phyloP scores from a whole-genome alignment of 2,113 vertebrate species.

The Trematocara stigmaticum region DNA sequence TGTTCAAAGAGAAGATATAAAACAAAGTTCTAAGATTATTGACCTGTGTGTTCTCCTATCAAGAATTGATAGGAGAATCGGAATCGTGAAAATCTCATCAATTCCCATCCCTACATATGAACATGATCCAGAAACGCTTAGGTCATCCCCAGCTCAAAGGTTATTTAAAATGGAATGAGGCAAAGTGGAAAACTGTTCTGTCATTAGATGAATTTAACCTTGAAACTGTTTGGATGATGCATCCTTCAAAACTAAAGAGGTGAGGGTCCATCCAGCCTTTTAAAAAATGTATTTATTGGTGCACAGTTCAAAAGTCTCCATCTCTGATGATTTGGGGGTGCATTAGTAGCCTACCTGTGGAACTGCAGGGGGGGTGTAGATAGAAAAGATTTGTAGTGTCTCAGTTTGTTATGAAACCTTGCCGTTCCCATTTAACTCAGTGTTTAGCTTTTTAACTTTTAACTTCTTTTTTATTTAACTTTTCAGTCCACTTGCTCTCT shows the following conservation, averaged over 20 bases:
- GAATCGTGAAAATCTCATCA: neutral
- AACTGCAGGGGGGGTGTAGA: neutral
- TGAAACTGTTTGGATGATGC: neutral
- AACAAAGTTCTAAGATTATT: neutral
- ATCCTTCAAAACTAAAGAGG: neutral
- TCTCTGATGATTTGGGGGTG: neutral
- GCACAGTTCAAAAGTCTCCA: neutral
- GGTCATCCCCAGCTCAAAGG: neutral
- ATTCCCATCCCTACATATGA: neutral
- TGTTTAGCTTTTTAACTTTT: neutral
- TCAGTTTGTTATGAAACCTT: neutral
- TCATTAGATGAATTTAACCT: neutral
- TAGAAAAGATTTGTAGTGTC: neutral
- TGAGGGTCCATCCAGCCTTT: neutral
- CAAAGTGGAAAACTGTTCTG: neutral
- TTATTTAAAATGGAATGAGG: neutral
- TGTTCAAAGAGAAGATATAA: neutral
- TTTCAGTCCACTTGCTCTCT: neutral
- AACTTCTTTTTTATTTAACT: neutral
- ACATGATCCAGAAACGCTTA: neutral
- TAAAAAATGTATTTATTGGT: neutral
- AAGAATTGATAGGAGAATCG: neutral
- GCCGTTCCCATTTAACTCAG: neutral
- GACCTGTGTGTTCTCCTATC: neutral
- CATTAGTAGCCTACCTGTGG: neutral